Evolutionary conservation across 2,888 invertebrate species (phyloP), one percentile per base, ranked within the genome.

Genomic region (Apamea epomidion): DNA sequence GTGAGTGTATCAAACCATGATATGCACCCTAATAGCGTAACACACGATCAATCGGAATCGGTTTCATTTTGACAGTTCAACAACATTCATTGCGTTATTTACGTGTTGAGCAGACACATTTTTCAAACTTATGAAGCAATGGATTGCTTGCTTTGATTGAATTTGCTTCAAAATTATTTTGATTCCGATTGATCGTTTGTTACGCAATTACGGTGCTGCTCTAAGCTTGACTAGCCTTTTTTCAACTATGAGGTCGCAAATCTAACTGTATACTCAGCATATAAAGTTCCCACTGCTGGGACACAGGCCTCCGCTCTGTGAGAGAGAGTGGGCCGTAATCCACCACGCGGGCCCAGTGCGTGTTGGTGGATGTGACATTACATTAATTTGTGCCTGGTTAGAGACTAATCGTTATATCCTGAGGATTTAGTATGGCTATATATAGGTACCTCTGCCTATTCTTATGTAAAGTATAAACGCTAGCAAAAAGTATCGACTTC

Each of bases 401-500:
- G 21, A 37, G 25, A 65, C 12, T 1, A 25, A 65, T 25, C 25
- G 25, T 5, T 37, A 37, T 65, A 65, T 65, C 12, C 12, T 0
- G 0, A 25, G 37, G 10, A 21, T 5, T 5, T 37, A 12, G 65
- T 65, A 12, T 21, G 21, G 2, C 32, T 10, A 21, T 37, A 62
- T 7, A 12, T 21, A 65, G 0, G 0, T 12, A 25, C 37, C 12
- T 37, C 12, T 10, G 64, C 10, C 32, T 65, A 10, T 65, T 65
- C 0, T 25, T 25, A 25, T 37, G 12, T 65, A 37, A 21, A 21
- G 1, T 12, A 65, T 37, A 37, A 21, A 25, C 5, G 2, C 12
- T 37, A 32, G 18, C 29, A 62, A 64, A 32, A 37, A 65, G 65
- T 65, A 72, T 76, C 12, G 12, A 77, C 74, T 77, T 80, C 76